Percentiles rank a stretch among this genome's conserved stretches.
phyloP scores from a whole-genome alignment of 1,140 invertebrate genomes.

The Atopsyche davidsoni region DNA sequence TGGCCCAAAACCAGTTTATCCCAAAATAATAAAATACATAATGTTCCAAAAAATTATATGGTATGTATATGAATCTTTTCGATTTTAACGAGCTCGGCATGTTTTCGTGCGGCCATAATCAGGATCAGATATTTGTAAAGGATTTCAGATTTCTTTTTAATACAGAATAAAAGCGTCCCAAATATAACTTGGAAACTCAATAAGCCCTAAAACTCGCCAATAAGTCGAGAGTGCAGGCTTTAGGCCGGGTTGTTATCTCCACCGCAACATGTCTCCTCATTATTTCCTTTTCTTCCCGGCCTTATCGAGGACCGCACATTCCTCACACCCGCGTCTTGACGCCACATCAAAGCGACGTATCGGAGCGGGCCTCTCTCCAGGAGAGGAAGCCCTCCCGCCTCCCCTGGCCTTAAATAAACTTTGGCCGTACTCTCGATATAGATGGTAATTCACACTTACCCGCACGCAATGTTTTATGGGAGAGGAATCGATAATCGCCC shows the following conservation, averaged over 20 bases:
- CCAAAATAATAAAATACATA: no score
- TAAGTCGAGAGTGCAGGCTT: background rate
- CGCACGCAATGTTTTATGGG: conserved; percentile 19
- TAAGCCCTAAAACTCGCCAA: background rate
- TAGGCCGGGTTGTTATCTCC: background rate
- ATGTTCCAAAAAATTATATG: no score
- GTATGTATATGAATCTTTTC: no score
- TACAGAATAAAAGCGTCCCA: background rate
- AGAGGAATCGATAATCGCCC: conserved; percentile 23
- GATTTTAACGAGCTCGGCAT: no score
- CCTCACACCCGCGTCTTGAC: conserved; percentile 3
- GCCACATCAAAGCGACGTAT: background rate
- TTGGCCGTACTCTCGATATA: conserved; percentile 22
- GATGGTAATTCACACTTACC: conserved; percentile 24
- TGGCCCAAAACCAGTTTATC: no score
- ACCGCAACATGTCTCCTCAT: conserved; percentile 23
- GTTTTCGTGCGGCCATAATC: no score
- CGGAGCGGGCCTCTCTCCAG: background rate
- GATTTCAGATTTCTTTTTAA: no score
- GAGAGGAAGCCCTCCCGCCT: background rate
- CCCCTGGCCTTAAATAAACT: conserved; percentile 27
- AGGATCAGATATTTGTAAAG: no score
- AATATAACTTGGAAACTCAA: background rate
- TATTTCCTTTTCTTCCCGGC: conserved; percentile 19
- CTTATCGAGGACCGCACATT: conserved; percentile 17